These are phyloP conservation scores for Papilio dardanus DNA, from an alignment of 1,140 invertebrate species.

Conservation along the genomic window DNA sequence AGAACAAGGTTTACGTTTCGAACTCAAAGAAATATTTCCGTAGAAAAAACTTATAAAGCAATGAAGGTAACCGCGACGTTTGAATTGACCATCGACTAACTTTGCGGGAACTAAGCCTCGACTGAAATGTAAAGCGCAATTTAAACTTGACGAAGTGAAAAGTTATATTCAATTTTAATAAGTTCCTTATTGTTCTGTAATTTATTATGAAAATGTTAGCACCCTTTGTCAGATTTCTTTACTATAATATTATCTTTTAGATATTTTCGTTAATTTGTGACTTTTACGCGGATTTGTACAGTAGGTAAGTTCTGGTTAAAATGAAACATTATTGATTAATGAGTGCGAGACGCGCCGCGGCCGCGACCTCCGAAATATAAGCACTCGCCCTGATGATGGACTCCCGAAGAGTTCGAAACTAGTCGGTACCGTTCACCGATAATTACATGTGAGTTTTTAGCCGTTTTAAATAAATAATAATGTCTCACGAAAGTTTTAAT, in stretches of 20 bases:
- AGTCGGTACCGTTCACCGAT: no score
- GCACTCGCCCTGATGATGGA: no score
- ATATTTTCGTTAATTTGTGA: no score
- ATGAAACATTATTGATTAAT: no score
- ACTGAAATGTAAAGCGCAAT: not conserved
- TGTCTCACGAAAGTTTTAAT: no score
- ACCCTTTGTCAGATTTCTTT: not conserved
- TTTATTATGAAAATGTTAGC: not conserved
- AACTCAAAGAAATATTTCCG: conserved; percentile 35
- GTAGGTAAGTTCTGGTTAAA: no score
- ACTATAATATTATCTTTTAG: not conserved
- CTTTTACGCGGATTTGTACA: no score
- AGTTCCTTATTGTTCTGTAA: not conserved
- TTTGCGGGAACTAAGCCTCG: not conserved
- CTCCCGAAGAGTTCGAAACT: no score
- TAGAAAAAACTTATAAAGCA: conserved; percentile 20
- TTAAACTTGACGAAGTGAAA: conserved; percentile 28
- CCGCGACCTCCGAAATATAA: no score
- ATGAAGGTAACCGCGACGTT: not conserved
- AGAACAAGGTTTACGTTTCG: conserved; percentile 32
- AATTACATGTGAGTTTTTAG: no score
- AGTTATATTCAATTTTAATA: conserved; percentile 3
- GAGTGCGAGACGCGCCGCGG: no score
- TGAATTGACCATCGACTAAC: conserved; percentile 16
- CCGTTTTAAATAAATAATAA: no score